These are phyloP conservation scores for Marmota monax DNA, from an alignment of 2,113 vertebrate genomes.

Conservation along the genomic window DNA sequence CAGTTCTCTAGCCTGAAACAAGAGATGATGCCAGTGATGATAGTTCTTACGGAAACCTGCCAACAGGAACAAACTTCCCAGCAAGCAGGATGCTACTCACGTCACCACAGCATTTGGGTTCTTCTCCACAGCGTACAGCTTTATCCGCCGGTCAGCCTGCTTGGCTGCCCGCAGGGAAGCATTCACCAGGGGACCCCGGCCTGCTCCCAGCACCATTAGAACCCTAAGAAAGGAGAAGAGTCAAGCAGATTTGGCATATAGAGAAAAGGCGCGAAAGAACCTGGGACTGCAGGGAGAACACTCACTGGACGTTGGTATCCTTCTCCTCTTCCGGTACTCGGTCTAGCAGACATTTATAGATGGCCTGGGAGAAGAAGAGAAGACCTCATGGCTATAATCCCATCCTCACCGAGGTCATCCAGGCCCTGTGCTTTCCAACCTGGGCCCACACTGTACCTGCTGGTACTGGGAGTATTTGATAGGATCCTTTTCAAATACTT, in stretches of 20 bases:
- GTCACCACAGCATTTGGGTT: conserved; percentile 96
- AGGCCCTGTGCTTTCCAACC: background rate
- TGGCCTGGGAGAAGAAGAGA: conserved; percentile 86
- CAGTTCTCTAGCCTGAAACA: conserved; percentile 93
- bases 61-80: background rate
- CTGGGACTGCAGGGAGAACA: conserved; percentile 56
- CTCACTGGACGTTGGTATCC: conserved; percentile 94
- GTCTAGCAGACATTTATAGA: conserved; percentile 95
- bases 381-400: background rate
- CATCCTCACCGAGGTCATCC: background rate
- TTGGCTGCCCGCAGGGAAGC: conserved; percentile 93
- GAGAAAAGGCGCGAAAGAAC: background rate
- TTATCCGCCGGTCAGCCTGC: conserved; percentile 92
- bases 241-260: background rate
- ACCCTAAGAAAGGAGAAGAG: conserved; percentile 85
- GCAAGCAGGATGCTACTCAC: conserved; percentile 85
- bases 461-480: conserved; percentile 98
- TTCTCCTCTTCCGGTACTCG: conserved; percentile 95
- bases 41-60: background rate
- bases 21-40: background rate
- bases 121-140: conserved; percentile 95
- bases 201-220: conserved; percentile 96
- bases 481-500: conserved; percentile 97
- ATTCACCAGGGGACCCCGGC: conserved; percentile 94
- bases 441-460: conserved; percentile 87